Conservation (phyloP, 1,140 invertebrate species). For the Episyrphus balteatus region DNA sequence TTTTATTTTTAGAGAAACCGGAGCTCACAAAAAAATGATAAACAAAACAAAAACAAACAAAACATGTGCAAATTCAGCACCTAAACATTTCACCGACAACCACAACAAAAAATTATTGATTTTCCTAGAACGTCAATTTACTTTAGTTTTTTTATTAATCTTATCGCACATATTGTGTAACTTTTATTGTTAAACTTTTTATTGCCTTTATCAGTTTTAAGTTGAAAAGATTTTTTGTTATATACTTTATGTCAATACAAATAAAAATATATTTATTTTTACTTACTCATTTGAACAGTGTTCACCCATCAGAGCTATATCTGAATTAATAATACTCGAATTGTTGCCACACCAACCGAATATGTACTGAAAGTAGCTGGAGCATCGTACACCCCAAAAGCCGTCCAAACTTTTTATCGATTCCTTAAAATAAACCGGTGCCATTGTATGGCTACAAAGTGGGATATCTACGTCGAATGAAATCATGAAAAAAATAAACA, state of each 20-base stretch:
- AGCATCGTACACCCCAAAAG: neutral
- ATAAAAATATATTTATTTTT: neutral
- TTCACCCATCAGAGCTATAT: neutral
- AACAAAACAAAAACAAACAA: too few species aligned
- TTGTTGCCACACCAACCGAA: neutral
- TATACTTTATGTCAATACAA: neutral
- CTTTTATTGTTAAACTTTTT: neutral
- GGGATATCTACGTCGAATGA: slow-evolving; percentile 18
- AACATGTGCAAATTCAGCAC: neutral
- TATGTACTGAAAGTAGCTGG: neutral
- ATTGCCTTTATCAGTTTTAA: neutral
- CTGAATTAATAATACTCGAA: neutral
- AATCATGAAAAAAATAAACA: slow-evolving; percentile 11
- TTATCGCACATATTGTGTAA: neutral
- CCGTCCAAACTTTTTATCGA: slow-evolving; percentile 34
- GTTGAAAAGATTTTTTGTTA: neutral
- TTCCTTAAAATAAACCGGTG: slow-evolving; percentile 44
- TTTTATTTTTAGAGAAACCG: too few species aligned
- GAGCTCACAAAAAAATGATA: too few species aligned
- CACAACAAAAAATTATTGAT: neutral
- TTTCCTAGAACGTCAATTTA: neutral
- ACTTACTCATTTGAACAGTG: neutral
- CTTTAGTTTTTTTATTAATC: neutral
- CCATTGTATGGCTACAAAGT: slow-evolving; percentile 42
- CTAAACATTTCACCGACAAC: neutral